Conservation (phyloP, 2,888 invertebrate species). For the Cybosia mesomella region DNA sequence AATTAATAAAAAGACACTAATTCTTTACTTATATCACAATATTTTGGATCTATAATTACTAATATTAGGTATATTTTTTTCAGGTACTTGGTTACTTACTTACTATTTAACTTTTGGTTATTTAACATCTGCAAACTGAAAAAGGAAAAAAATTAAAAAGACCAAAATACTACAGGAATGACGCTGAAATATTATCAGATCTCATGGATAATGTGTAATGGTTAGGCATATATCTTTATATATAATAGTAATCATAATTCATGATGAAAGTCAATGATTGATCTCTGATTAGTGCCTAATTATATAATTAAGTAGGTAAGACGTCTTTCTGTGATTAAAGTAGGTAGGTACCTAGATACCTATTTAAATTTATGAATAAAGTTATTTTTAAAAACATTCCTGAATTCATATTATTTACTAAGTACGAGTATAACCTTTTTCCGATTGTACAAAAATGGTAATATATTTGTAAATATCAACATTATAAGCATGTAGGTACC, state of each 20-base stretch:
- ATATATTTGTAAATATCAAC: background rate
- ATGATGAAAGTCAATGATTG: background rate
- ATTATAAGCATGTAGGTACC: too few species aligned
- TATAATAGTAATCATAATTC: too few species aligned
- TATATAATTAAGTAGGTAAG: constrained; percentile 1
- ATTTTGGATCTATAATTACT: constrained; percentile 1
- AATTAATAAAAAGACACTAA: constrained; percentile 9
- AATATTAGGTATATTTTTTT: background rate
- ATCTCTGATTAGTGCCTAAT: constrained; percentile 1
- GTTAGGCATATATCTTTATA: constrained; percentile 7
- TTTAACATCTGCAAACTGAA: constrained; percentile 5
- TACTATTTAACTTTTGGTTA: background rate
- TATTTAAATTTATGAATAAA: too few species aligned
- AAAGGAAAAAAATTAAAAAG: constrained; percentile 7
- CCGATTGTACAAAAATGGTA: constrained; percentile 6
- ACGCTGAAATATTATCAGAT: constrained; percentile 11
- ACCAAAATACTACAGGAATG: constrained; percentile 6
- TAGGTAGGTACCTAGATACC: background rate
- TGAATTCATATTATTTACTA: constrained; percentile 6
- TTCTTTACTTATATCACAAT: constrained; percentile 15
- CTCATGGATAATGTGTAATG: constrained; percentile 8
- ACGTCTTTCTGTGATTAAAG: constrained; percentile 3
- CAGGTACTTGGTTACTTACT: background rate
- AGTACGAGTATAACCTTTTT: constrained; percentile 5
- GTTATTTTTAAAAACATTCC: constrained; percentile 6